Base-by-base conservation (phyloP, 2,888 invertebrate genomes). In the Cheilosia scutellata region DNA sequence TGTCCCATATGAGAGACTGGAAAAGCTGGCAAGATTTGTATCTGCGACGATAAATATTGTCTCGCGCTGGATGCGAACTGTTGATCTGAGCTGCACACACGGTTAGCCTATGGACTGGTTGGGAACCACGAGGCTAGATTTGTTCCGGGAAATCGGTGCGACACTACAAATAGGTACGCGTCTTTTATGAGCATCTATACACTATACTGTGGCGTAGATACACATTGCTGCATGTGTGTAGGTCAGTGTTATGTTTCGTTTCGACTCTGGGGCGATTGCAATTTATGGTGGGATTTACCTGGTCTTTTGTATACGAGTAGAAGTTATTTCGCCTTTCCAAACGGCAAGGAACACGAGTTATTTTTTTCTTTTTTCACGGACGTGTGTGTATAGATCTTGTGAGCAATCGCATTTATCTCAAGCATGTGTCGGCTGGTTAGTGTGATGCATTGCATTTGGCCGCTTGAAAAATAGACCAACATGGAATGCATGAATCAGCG, bases 231-330 rank as follows among this genome's bases (percentile, higher is more conserved):
- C 42, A 11, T 57, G 47, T 68, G 84, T 84, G 79, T 84, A 86
- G 84, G 84, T 86, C 84, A 84, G 84, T 84, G 75, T 75, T 84
- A 80, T 72, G 29, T 58, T 44, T 47, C 57, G 51, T 60, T 5
- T 40, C 13, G 57, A 20, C 47, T 47, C 65, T 47, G 51, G 57
- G 66, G 42, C 80, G 55, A 76, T 66, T 70, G 74, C 63, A 71
- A 80, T 86, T 86, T 76, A 86, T 80, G 71, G 66, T 68, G 84
- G 84, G 76, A 86, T 80, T 86, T 76, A 71, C 80, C 71, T 58
- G 76, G 58, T 70, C 66, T 70, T 63, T 68, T 72, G 60, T 72
- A 53, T 66, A 11, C 11, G 37, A 37, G 60, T 58, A 66, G 58
- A 49, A 58, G 65, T 63, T 71, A 37, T 58, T 58, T 65, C 29